Evolutionary conservation across 2,888 invertebrate genomes (phyloP).

Genomic region (Drosophila putrida): DNA sequence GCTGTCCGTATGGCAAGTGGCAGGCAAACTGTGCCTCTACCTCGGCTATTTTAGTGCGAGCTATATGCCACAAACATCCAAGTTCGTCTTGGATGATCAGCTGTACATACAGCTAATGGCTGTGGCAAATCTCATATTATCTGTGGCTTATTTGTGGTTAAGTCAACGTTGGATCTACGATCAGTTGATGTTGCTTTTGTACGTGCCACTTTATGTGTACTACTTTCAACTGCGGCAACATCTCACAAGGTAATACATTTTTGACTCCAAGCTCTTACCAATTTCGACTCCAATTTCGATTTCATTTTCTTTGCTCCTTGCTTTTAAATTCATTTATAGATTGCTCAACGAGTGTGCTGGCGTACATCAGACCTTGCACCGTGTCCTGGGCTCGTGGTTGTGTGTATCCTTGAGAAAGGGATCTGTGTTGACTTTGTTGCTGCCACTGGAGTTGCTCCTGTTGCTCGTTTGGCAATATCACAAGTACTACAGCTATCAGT

Average conservation of each 20-base stretch:
- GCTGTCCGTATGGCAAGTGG: constrained; percentile 55
- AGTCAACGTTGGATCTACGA: constrained; percentile 61
- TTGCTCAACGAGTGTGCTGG: constrained; percentile 48
- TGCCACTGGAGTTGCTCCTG: constrained; percentile 35
- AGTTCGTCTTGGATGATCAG: constrained; percentile 57
- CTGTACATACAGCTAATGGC: constrained; percentile 57
- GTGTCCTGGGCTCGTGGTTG: constrained; percentile 41
- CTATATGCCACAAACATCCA: constrained; percentile 16
- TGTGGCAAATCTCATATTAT: constrained; percentile 19
- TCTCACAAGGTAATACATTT: constrained; percentile 10
- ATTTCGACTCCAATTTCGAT: too few relatives aligned
- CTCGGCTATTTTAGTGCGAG: constrained; percentile 59
- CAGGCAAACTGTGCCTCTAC: constrained; percentile 46
- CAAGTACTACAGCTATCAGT: constrained; percentile 59
- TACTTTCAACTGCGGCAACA: constrained; percentile 45
- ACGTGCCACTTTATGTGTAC: constrained; percentile 57
- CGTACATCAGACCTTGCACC: constrained; percentile 36
- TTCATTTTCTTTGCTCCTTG: too few relatives aligned
- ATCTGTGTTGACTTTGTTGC: constrained; percentile 37
- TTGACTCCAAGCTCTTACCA: too few relatives aligned
- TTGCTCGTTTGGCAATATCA: constrained; percentile 55
- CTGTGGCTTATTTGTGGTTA: constrained; percentile 41
- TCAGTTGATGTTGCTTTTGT: constrained; percentile 45
- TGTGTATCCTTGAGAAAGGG: constrained; percentile 53
- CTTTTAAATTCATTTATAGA: too few relatives aligned